Base-by-base conservation (phyloP, 1,140 invertebrate genomes). In the Lepidostoma basale region DNA sequence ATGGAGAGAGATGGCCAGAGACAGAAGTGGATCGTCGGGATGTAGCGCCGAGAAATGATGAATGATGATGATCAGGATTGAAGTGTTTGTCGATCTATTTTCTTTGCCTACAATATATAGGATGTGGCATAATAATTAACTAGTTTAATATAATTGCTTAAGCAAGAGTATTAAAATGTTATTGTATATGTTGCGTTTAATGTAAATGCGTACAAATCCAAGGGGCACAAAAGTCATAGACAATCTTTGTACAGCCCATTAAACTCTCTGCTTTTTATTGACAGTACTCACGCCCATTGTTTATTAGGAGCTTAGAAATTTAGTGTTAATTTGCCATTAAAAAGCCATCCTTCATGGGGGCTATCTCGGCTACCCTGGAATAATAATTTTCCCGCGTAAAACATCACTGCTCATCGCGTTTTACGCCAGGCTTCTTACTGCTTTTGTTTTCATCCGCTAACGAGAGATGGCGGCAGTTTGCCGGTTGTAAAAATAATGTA, bases 311-410 rank as follows among this genome's bases (percentile, higher is more conserved):
- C 30, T 52, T 52, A 28, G 62, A 67, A 70, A 70, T 70, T 70
- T 62, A 67, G 68, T 67, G 62, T 70, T 70, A 70, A 70, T 70
- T 67, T 56, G 62, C 63, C 63, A 70, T 70, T 66, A 70, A 70
- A 70, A 56, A 66, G 62, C 36, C 52, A 47, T 64, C 49, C 47
- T 62, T 62, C 47, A 54, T 62, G 44, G 58, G 45, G 28, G 30
- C 28, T 26, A 30, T 23, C 54, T 39, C 54, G 30, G 36, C 40
- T 40, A 39, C 54, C 54, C 54, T 39, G 18, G 22, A 36, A 40
- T 54, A 54, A 54, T 54, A 30, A 54, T 33, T 54, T 16, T 20
- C 26, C 25, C 2, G 49, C 6, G 14, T 54, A 54, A 54, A 54
- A 54, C 49, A 54, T 26, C 25, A 28, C 20, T 47, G n/a, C n/a